These are phyloP conservation scores for Luehdorfia chinensis DNA, from an alignment of 1,140 invertebrate species.

Conservation along the genomic window DNA sequence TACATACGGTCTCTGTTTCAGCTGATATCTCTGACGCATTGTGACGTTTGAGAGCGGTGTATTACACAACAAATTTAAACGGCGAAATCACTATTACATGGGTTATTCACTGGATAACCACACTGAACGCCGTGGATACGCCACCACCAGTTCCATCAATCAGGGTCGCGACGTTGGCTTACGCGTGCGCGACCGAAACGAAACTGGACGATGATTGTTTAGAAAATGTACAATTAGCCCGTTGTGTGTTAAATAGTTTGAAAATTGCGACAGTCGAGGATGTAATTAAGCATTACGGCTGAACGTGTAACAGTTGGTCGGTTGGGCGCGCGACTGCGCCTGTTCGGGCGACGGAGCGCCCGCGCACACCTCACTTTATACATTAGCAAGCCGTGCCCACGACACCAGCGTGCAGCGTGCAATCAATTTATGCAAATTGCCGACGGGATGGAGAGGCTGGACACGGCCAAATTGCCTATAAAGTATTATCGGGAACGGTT, in stretches of 20 bases:
- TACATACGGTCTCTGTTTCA: constrained; percentile 71
- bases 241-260: constrained; percentile 41
- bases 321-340: constrained; percentile 62
- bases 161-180: constrained; percentile 4
- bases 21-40: constrained; percentile 71
- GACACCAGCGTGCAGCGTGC: constrained; percentile 43
- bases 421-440: constrained; percentile 74
- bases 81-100: constrained; percentile 42
- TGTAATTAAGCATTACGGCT: constrained; percentile 62
- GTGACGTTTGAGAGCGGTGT: constrained; percentile 17
- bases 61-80: no score
- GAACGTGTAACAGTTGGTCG: constrained; percentile 66
- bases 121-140: no score
- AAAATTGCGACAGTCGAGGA: constrained; percentile 44
- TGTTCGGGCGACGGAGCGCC: constrained; percentile 29
- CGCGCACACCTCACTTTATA: constrained; percentile 36
- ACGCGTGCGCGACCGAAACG: constrained; percentile 22
- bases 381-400: constrained; percentile 38
- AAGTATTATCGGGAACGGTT: constrained; percentile 32
- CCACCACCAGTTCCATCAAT: no score
- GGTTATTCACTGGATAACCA: constrained; percentile 38
- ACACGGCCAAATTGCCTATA: constrained; percentile 51
- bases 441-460: constrained; percentile 46
- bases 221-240: constrained; percentile 27
- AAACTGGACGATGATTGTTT: constrained; percentile 25